Percentiles rank a stretch among this genome's conserved stretches.
Conservation (phyloP, 2,113 vertebrate species). For the Lamprotornis superbus region DNA sequence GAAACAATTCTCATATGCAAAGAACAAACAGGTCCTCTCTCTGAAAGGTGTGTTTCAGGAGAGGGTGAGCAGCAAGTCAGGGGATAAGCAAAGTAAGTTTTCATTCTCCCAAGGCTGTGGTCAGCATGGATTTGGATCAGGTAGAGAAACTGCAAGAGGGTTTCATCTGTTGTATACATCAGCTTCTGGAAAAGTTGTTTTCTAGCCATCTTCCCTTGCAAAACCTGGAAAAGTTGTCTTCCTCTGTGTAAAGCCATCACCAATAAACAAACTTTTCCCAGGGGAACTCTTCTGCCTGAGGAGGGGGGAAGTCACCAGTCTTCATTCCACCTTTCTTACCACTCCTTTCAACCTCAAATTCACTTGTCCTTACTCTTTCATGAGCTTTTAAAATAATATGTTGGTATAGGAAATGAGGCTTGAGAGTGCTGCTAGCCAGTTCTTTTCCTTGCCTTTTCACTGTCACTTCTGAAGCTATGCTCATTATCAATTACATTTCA, state of each 20-base stretch:
- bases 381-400: background rate
- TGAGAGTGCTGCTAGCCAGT: background rate
- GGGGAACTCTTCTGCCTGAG: background rate
- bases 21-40: background rate
- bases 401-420: background rate
- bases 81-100: background rate
- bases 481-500: background rate
- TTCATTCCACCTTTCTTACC: background rate
- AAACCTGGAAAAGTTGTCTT: background rate
- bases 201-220: background rate
- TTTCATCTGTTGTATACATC: background rate
- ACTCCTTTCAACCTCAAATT: background rate
- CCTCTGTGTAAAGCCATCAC: background rate
- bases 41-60: background rate
- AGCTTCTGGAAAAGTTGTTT: background rate
- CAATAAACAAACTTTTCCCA: background rate
- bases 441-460: background rate
- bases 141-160: background rate
- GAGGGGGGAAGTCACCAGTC: background rate
- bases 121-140: background rate
- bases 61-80: background rate
- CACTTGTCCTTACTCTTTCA: background rate
- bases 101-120: background rate
- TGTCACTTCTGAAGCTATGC: background rate
- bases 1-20: accelerated